phyloP scores from a whole-genome alignment of 1,140 invertebrate species.

The Rhopalosiphum maidis region DNA sequence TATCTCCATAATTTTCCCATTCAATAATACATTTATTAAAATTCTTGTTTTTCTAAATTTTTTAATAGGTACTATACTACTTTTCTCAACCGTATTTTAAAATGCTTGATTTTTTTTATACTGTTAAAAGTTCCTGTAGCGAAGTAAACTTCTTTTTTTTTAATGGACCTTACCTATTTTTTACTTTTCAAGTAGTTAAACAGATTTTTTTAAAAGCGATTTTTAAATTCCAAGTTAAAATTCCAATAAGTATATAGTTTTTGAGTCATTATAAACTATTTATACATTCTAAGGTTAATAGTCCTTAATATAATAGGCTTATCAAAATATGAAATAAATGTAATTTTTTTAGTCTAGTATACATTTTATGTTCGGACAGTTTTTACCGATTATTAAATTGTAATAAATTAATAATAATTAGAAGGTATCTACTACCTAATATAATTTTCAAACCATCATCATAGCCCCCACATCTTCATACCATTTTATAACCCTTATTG shows the following conservation, averaged over 20 bases:
- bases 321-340: not conserved
- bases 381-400: not conserved
- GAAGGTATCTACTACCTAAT: too few species aligned
- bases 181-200: not conserved
- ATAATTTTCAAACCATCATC: not conserved
- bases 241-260: too few species aligned
- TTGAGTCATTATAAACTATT: not conserved
- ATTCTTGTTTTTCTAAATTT: not conserved
- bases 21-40: not conserved
- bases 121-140: too few species aligned
- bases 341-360: not conserved
- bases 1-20: not conserved
- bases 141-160: too few species aligned
- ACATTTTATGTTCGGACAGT: not conserved
- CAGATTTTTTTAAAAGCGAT: not conserved
- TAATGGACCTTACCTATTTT: not conserved
- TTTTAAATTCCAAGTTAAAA: not conserved
- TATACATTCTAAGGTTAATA: not conserved
- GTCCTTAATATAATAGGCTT: not conserved
- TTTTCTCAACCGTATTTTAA: not conserved
- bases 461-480: not conserved
- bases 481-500: not conserved
- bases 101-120: too few species aligned
- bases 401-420: too few species aligned
- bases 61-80: too few species aligned